Base-by-base conservation (phyloP, 2,797 vertebrate genomes). In the Cephalopachus bancanus region DNA sequence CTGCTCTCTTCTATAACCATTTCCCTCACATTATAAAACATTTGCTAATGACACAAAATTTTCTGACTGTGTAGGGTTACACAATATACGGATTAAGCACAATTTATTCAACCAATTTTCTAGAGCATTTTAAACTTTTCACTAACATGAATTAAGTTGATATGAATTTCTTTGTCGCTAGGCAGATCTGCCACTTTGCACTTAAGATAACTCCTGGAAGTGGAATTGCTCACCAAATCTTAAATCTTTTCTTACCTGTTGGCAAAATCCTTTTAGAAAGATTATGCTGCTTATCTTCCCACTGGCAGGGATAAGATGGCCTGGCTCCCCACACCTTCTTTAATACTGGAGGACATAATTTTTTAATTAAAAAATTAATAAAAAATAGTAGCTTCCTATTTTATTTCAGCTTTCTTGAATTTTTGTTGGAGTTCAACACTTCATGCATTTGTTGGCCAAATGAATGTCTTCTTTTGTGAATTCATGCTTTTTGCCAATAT, bases 71-170 rank as follows among this genome's bases (percentile, higher is more conserved):
- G 1, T 1, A 3, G 17, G 12, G 37, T 10, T 7, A 59, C 37
- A 0, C 37, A 0, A 3, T 0, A 0, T 0, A 0, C 0, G 11
- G 17, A 30, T 5, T 0, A 12, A 16, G 20, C 55, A 0, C 4
- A 10, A 3, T 0, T 33, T 3, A 71, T 7, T 3, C 33, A 1
- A 8, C 17, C 57, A 1, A 1, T 24, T 24, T 22, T 81, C n/a
- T 33, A 15, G 28, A 62, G 44, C 19, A 10, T 1, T 4, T 44
- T 2, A 5, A 1, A 33, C 1, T 10, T n/a, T 12, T 51, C 20
- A 1, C 75, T 3, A 0, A 1, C 0, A 1, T 15, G 2, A 62
- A 44, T 22, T 20, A 57, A 57, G 24, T 28, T 0, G 24, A 22
- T 2, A 15, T 0, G 37, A 51, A 10, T 4, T 8, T 51, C n/a